phyloP scores from a whole-genome alignment of 2,888 invertebrate species.

The Amorpha juglandis region DNA sequence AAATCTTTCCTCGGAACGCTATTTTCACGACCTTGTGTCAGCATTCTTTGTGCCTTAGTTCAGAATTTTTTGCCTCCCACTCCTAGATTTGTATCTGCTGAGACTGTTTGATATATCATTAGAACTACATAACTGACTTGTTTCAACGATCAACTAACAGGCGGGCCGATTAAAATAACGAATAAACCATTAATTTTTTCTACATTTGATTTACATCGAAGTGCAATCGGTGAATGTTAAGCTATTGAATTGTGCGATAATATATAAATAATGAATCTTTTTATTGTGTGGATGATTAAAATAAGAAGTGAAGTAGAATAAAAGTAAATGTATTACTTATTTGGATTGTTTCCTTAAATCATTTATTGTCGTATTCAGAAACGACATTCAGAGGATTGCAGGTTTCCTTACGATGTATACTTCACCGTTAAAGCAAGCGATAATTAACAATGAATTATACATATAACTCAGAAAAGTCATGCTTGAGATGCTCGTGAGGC shows the following conservation, averaged over 20 bases:
- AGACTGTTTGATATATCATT: conserved; percentile 11
- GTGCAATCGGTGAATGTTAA: neutral
- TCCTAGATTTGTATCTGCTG: neutral
- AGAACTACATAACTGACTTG: conserved; percentile 16
- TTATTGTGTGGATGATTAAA: neutral
- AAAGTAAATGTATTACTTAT: too few relatives aligned
- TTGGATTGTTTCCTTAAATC: too few relatives aligned
- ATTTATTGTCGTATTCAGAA: too few relatives aligned
- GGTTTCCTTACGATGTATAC: too few relatives aligned
- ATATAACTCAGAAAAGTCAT: too few relatives aligned
- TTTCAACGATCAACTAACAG: conserved; percentile 18
- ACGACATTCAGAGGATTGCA: too few relatives aligned
- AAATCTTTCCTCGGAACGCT: neutral
- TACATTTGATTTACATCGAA: neutral
- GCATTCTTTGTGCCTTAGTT: neutral
- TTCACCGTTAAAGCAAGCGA: too few relatives aligned
- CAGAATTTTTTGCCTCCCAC: neutral
- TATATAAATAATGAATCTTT: neutral
- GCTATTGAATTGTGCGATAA: neutral
- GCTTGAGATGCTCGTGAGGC: too few relatives aligned
- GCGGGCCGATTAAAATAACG: conserved; percentile 25
- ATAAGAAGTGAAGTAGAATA: too few relatives aligned
- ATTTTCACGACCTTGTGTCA: neutral
- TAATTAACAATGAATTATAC: too few relatives aligned
- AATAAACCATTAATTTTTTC: conserved; percentile 34